Evolutionary conservation across 2,797 vertebrate species (phyloP).

Genomic region (Microtus californicus): DNA sequence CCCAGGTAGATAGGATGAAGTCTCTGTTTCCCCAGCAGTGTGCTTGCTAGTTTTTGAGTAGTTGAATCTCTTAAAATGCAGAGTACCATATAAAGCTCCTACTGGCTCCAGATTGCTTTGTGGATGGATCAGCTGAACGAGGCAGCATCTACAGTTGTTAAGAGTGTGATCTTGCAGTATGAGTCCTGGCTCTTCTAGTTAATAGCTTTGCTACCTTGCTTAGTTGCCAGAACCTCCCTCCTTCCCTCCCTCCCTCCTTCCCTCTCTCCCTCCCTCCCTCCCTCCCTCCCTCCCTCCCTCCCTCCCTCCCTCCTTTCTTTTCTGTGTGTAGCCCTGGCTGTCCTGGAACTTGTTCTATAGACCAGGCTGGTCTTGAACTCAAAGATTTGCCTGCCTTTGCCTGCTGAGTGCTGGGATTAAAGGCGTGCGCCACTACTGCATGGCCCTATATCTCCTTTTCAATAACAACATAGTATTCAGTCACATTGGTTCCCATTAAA

Average conservation of each 20-base stretch:
- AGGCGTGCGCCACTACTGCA: neutral
- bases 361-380: neutral
- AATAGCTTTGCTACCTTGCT: constrained; percentile 21
- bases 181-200: neutral
- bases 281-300: rapidly evolving
- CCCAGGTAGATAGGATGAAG: neutral
- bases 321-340: neutral
- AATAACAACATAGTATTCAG: too few relatives aligned
- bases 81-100: neutral
- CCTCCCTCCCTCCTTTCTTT: rapidly evolving
- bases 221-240: constrained; percentile 1
- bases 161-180: neutral
- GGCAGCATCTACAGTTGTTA: neutral
- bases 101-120: neutral
- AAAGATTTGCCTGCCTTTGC: neutral
- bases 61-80: neutral
- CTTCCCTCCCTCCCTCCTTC: too few relatives aligned
- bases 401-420: neutral
- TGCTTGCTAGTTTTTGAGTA: neutral
- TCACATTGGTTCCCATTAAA: too few relatives aligned
- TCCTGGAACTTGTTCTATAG: neutral
- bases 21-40: constrained; percentile 8
- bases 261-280: too few relatives aligned
- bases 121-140: neutral
- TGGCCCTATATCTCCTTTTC: too few relatives aligned